Evolutionary conservation across 2,888 invertebrate species (phyloP).

Genomic region (Subacronicta megacephala): DNA sequence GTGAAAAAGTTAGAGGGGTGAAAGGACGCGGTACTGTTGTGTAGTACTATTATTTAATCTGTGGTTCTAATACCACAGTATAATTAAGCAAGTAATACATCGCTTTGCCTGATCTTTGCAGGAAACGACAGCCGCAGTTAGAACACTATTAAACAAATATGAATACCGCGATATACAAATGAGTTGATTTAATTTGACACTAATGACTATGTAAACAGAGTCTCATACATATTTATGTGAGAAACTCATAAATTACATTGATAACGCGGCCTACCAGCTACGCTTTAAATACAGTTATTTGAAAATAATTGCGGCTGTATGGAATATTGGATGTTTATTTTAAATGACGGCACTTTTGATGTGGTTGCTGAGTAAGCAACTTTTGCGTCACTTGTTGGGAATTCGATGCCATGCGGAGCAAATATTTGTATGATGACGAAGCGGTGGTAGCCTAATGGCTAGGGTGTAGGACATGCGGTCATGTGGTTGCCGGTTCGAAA

Average conservation of each 20-base stretch:
- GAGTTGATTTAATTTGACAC: slow-evolving; percentile 58
- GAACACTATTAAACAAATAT: slow-evolving; percentile 37
- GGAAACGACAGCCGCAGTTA: neutral
- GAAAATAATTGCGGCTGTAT: slow-evolving; percentile 25
- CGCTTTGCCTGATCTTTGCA: neutral
- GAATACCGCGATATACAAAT: slow-evolving; percentile 57
- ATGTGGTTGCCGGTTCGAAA: too few relatives aligned
- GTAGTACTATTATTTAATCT: too few relatives aligned
- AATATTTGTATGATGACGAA: too few relatives aligned
- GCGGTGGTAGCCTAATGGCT: too few relatives aligned
- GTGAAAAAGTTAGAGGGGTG: too few relatives aligned
- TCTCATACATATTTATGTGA: slow-evolving; percentile 67
- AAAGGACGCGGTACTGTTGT: too few relatives aligned
- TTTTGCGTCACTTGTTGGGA: too few relatives aligned
- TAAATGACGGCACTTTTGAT: too few relatives aligned
- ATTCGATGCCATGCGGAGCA: too few relatives aligned
- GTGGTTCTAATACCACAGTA: too few relatives aligned
- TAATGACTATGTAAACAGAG: slow-evolving; percentile 57
- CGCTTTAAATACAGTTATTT: slow-evolving; percentile 38
- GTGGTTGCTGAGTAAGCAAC: too few relatives aligned
- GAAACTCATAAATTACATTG: slow-evolving; percentile 58
- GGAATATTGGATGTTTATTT: slow-evolving; percentile 17
- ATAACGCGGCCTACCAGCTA: slow-evolving; percentile 20
- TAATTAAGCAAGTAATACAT: neutral
- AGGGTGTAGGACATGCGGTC: too few relatives aligned